Conservation (phyloP, 53 echinoderm and acorn worm species). For the Zoroaster sp. region DNA sequence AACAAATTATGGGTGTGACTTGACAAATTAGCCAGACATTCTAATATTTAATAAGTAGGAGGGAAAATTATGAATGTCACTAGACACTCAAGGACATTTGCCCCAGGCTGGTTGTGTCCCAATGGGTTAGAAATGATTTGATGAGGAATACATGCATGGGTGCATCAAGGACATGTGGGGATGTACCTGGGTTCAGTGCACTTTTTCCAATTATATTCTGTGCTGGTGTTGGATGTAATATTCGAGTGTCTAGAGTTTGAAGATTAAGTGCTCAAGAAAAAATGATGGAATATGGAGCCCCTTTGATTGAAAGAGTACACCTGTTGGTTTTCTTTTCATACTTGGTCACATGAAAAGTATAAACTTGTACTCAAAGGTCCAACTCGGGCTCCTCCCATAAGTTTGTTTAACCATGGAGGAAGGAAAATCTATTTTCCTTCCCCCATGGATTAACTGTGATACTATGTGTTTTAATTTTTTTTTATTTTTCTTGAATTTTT, state of each 20-base stretch:
- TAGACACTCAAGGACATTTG: conserved; percentile 45
- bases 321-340: too few relatives aligned
- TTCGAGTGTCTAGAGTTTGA: too few relatives aligned
- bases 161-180: background rate
- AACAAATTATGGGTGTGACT: conserved; percentile 6
- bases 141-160: background rate
- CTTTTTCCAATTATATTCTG: background rate
- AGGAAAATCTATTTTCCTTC: too few relatives aligned
- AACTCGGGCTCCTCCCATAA: too few relatives aligned
- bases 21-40: conserved; percentile 24
- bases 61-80: conserved; percentile 38
- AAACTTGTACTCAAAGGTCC: too few relatives aligned
- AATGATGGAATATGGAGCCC: too few relatives aligned
- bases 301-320: too few relatives aligned
- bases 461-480: background rate
- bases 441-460: background rate
- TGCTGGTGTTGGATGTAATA: too few relatives aligned
- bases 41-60: conserved; percentile 12
- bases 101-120: background rate
- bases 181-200: background rate
- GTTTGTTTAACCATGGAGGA: background rate
- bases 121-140: background rate
- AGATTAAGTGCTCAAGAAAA: too few relatives aligned
- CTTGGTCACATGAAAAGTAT: too few relatives aligned
- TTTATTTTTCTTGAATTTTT: background rate